Evolutionary conservation across 92 coral and sea anemone species (phyloP).

Genomic region (Paragorgia papillata): DNA sequence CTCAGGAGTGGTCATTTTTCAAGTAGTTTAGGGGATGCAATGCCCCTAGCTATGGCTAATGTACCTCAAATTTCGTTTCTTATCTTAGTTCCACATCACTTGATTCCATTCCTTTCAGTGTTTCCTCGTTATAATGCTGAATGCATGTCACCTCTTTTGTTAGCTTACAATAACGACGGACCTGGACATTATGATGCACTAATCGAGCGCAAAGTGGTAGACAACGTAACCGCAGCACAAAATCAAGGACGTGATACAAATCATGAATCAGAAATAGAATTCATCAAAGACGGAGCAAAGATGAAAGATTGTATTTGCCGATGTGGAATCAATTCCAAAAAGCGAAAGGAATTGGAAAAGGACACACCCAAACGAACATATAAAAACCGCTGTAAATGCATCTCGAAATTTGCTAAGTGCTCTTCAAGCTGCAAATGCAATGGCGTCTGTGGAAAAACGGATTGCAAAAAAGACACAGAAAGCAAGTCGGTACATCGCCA

Average conservation of each 20-base stretch:
- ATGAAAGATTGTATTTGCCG: not conserved
- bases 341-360: not conserved
- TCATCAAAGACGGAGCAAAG: not conserved
- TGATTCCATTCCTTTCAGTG: not conserved
- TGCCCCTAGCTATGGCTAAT: conserved; percentile 36
- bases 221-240: not conserved
- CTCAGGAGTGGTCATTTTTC: conserved; percentile 33
- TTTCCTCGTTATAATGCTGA: conserved; percentile 13
- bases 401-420: not conserved
- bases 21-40: conserved; percentile 42
- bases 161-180: not conserved
- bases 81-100: conserved; percentile 1
- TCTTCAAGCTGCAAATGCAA: not conserved
- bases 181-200: conserved; percentile 17
- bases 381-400: not conserved
- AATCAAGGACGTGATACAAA: not conserved
- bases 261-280: not conserved
- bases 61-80: conserved; percentile 30
- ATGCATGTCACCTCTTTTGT: not conserved
- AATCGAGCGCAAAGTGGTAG: not conserved
- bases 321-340: conserved; percentile 18
- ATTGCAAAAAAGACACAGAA: not conserved
- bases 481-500: not conserved
- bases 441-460: not conserved
- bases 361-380: not conserved